Conservation (phyloP, 2,888 invertebrate genomes). For the Flexamia atlantica region DNA sequence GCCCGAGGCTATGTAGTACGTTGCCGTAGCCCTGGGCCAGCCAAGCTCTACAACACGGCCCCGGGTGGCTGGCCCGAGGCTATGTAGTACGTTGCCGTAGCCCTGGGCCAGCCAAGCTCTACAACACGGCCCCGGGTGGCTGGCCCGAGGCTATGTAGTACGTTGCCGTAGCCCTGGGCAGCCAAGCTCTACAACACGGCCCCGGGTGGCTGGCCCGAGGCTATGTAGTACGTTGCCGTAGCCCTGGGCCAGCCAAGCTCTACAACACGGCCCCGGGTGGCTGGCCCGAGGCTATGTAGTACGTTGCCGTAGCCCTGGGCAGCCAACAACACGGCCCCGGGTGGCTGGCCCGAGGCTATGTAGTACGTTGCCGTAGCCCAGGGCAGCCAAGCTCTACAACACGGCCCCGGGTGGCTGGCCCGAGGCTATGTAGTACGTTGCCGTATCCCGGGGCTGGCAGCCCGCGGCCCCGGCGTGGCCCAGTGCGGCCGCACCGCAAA, state of each 20-base stretch:
- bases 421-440: neutral
- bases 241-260: no score
- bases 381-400: no score
- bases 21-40: neutral
- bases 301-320: no score
- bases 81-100: neutral
- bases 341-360: no score
- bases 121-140: no score
- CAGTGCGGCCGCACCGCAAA: conserved; percentile 25
- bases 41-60: neutral
- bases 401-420: no score
- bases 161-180: neutral
- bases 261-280: no score
- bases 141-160: neutral
- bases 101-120: no score
- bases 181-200: neutral
- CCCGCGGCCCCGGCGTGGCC: neutral
- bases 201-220: neutral
- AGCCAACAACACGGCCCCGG: no score
- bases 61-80: conserved; percentile 2
- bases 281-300: no score
- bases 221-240: neutral
- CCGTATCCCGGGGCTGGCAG: neutral
- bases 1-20: neutral
- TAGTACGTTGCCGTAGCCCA: no score